phyloP scores from a whole-genome alignment of 2,888 invertebrate genomes.

The Nemapogon koenigi region DNA sequence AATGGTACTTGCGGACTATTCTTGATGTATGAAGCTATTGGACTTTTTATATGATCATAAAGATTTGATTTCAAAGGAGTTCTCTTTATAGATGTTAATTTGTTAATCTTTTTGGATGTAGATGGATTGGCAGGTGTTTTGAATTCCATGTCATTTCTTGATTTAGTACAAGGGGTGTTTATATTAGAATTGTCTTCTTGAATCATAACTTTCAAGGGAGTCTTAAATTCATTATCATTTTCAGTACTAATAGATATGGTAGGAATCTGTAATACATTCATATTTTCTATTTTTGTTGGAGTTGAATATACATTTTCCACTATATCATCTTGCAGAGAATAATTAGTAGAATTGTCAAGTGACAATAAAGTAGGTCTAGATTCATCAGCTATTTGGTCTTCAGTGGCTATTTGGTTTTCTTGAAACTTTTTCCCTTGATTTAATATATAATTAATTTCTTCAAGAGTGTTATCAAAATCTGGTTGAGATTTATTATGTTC shows the following conservation, averaged over 20 bases:
- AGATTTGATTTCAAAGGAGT: conserved; percentile 26
- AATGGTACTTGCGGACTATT: conserved; percentile 35
- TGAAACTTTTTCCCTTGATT: conserved; percentile 22
- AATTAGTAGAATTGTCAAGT: background rate
- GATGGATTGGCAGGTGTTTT: conserved; percentile 31
- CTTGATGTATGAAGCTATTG: conserved; percentile 44
- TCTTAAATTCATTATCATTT: too few species aligned
- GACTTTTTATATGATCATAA: conserved; percentile 41
- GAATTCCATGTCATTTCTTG: conserved; percentile 18
- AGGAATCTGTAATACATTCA: too few species aligned
- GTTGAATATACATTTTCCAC: conserved; percentile 18
- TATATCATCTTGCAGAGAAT: conserved; percentile 3
- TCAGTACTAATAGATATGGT: too few species aligned
- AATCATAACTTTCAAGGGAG: too few species aligned
- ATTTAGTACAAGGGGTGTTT: too few species aligned
- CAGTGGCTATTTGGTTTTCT: background rate
- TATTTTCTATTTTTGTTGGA: conserved; percentile 12
- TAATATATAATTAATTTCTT: conserved; percentile 35
- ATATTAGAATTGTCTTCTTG: too few species aligned
- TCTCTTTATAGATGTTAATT: conserved; percentile 23
- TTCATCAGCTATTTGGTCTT: too few species aligned
- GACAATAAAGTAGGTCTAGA: too few species aligned
- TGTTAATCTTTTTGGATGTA: conserved; percentile 23
- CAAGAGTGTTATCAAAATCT: conserved; percentile 34
- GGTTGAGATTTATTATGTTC: conserved; percentile 10